Evolutionary conservation across 2,888 invertebrate genomes (phyloP).

Genomic region (Alsophila aescularia): DNA sequence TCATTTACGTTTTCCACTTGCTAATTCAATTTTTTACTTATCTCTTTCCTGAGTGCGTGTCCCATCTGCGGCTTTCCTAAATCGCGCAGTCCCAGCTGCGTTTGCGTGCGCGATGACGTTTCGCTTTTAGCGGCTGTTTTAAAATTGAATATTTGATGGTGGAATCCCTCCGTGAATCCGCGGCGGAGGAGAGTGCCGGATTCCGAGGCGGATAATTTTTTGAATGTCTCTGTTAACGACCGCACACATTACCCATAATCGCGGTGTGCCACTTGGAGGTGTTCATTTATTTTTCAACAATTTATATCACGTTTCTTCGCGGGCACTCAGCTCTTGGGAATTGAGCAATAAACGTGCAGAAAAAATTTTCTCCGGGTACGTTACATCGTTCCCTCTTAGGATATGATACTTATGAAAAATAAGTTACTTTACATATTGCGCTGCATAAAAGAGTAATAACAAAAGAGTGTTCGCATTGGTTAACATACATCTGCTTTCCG

Average conservation of each 20-base stretch:
- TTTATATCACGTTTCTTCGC: constrained; percentile 47
- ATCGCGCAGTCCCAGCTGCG: constrained; percentile 82
- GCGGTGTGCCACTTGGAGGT: constrained; percentile 54
- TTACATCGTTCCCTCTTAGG: constrained; percentile 1
- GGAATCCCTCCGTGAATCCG: constrained; percentile 80
- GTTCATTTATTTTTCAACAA: constrained; percentile 63
- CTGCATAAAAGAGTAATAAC: constrained; percentile 14
- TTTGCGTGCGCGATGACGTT: constrained; percentile 79
- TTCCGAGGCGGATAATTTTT: constrained; percentile 75
- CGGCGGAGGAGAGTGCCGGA: constrained; percentile 67
- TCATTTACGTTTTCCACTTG: constrained; percentile 79
- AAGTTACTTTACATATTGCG: constrained; percentile 17
- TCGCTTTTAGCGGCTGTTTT: constrained; percentile 84
- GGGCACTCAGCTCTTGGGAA: constrained; percentile 38
- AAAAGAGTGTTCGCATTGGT: constrained; percentile 14
- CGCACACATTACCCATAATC: constrained; percentile 66
- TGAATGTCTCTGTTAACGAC: constrained; percentile 72
- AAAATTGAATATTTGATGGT: constrained; percentile 85
- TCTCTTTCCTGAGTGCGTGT: constrained; percentile 78
- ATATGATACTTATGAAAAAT: constrained; percentile 7
- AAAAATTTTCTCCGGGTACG: constrained; percentile 9
- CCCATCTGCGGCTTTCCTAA: constrained; percentile 83
- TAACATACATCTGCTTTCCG: constrained; percentile 33
- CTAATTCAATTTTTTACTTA: constrained; percentile 81
- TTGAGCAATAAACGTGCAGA: constrained; percentile 28